Conservation (phyloP, 2,113 vertebrate genomes). For the Hippoglossus stenolepis region DNA sequence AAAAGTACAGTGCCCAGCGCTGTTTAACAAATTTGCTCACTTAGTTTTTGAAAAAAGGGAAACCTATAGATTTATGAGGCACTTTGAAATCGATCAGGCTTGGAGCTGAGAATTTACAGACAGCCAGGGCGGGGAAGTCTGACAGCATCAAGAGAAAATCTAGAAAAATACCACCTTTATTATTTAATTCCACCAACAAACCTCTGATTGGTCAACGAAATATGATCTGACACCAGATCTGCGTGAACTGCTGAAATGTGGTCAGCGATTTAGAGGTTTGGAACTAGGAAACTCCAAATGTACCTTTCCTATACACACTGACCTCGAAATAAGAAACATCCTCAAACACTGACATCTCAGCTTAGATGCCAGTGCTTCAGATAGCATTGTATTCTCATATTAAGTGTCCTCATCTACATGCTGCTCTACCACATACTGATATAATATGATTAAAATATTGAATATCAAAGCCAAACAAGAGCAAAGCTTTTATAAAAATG, state of each 20-base stretch:
- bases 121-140: background rate
- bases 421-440: background rate
- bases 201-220: background rate
- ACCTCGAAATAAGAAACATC: background rate
- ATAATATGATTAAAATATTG: background rate
- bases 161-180: background rate
- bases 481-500: background rate
- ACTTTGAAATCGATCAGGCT: background rate
- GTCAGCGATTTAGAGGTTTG: no score
- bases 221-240: no score
- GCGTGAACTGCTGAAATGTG: no score
- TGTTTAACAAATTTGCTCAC: no score
- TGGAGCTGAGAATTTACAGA: background rate
- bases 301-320: no score
- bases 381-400: background rate
- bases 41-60: no score
- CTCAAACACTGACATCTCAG: background rate
- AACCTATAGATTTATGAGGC: no score
- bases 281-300: no score
- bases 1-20: no score
- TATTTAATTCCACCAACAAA: constrained; percentile 1
- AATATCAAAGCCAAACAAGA: background rate
- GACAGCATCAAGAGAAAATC: background rate
- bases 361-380: background rate
- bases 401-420: background rate